Evolutionary conservation across 1,140 invertebrate genomes (phyloP).

Genomic region (Teleopsis dalmanni): DNA sequence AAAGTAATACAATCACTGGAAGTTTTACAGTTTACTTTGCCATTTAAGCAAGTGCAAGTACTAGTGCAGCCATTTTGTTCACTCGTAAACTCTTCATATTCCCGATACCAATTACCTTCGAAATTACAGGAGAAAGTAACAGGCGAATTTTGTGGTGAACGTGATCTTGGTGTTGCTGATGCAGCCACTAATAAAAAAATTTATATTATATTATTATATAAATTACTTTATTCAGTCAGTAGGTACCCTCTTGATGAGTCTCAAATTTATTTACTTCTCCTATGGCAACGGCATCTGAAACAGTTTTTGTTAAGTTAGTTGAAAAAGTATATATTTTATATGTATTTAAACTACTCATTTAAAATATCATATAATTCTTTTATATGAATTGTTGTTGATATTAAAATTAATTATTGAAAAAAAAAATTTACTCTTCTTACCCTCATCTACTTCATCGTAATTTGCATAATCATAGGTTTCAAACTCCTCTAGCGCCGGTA

Average conservation of each 20-base stretch:
- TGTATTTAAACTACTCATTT: background rate
- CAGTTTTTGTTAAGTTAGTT: background rate
- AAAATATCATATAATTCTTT: background rate
- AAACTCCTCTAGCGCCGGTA: slow-evolving; percentile 9
- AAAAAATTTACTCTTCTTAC: background rate
- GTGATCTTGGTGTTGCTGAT: background rate
- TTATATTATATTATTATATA: background rate
- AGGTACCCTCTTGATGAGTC: slow-evolving; percentile 11
- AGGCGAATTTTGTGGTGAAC: slow-evolving; percentile 6
- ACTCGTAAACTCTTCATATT: slow-evolving; percentile 29
- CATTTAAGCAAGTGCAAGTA: slow-evolving; percentile 53
- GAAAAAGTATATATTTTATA: background rate
- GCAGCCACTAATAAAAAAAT: background rate
- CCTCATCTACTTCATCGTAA: slow-evolving; percentile 11
- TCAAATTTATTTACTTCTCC: background rate
- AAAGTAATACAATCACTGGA: slow-evolving; percentile 7
- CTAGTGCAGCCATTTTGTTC: slow-evolving; percentile 56
- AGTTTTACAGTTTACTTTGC: slow-evolving; percentile 50
- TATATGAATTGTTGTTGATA: background rate
- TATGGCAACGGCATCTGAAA: slow-evolving; percentile 9
- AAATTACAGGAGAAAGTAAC: slow-evolving; percentile 44
- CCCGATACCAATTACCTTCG: slow-evolving; percentile 50
- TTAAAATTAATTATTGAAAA: background rate
- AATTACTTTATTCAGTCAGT: background rate
- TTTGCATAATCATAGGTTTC: slow-evolving; percentile 14